Conservation (phyloP, 2,888 invertebrate species). For the Cosmia pyralina region DNA sequence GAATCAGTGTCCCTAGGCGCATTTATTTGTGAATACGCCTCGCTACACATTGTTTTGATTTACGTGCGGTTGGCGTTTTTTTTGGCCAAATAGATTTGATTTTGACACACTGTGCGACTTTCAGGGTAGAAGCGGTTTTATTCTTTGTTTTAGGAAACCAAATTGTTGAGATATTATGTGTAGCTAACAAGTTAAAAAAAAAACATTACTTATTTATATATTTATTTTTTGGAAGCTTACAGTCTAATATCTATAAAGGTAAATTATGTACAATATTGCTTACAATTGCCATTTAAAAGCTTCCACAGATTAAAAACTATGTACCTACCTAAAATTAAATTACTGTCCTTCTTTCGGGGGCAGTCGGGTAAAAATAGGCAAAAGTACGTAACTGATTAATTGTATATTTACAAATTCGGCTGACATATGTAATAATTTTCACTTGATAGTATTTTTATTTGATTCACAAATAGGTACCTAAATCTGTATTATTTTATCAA, state of each 20-base stretch:
- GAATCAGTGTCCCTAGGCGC: constrained; percentile 84
- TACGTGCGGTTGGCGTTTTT: constrained; percentile 64
- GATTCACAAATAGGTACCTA: neutral
- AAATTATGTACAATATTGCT: too few relatives aligned
- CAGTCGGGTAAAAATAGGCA: neutral
- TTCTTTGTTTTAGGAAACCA: neutral
- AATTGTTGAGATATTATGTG: neutral
- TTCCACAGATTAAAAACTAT: too few relatives aligned
- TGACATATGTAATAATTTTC: neutral
- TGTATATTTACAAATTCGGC: neutral
- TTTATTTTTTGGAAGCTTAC: too few relatives aligned
- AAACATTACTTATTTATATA: too few relatives aligned
- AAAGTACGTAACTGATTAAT: neutral
- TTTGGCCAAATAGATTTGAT: constrained; percentile 47
- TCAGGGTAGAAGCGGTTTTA: neutral
- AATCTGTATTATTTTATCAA: neutral
- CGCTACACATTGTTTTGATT: constrained; percentile 82
- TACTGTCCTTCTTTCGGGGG: too few relatives aligned
- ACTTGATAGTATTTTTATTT: neutral
- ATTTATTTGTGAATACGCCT: constrained; percentile 85
- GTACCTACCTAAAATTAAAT: too few relatives aligned
- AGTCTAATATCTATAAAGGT: too few relatives aligned
- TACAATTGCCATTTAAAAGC: too few relatives aligned
- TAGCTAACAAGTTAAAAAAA: neutral
- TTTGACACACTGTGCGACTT: constrained; percentile 56